These are phyloP conservation scores for Agrenia bidenticulata DNA, from an alignment of 2,888 invertebrate species.

Conservation along the genomic window DNA sequence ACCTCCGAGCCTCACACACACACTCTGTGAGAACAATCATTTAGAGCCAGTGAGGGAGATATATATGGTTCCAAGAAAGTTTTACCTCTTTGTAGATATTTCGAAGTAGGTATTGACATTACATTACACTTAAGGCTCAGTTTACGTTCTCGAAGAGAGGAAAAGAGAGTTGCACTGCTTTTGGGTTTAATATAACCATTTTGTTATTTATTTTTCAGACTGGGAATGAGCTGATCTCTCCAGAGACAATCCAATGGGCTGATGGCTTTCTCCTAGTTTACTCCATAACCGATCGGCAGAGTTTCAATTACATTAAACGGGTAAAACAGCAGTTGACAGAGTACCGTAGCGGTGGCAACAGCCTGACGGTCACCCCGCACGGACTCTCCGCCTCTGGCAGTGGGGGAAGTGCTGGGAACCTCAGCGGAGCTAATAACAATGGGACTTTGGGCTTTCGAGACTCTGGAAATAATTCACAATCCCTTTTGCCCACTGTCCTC, in stretches of 20 bases:
- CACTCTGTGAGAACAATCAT: too few relatives aligned
- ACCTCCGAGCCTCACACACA: too few relatives aligned
- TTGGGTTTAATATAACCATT: too few relatives aligned
- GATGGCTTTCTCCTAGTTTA: constrained; percentile 86
- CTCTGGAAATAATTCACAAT: constrained; percentile 14
- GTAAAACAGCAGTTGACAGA: constrained; percentile 65
- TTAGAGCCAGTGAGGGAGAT: too few relatives aligned
- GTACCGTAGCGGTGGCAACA: constrained; percentile 57
- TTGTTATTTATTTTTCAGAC: constrained; percentile 59
- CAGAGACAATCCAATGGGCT: constrained; percentile 81
- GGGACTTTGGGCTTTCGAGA: not conserved
- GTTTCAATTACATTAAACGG: constrained; percentile 78
- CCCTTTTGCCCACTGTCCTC: constrained; percentile 68
- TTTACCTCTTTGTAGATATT: too few relatives aligned
- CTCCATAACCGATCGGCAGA: constrained; percentile 82
- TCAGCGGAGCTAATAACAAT: not conserved
- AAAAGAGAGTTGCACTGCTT: too few relatives aligned
- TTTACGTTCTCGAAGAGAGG: too few relatives aligned
- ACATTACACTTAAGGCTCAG: too few relatives aligned
- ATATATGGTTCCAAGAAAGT: too few relatives aligned
- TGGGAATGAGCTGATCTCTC: constrained; percentile 70
- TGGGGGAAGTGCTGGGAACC: constrained; percentile 22
- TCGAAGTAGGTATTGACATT: too few relatives aligned
- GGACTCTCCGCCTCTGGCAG: constrained; percentile 16
- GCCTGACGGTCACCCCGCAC: constrained; percentile 26